These are phyloP conservation scores for Serranus cabrilla DNA, from an alignment of 2,797 vertebrate species.

Conservation along the genomic window DNA sequence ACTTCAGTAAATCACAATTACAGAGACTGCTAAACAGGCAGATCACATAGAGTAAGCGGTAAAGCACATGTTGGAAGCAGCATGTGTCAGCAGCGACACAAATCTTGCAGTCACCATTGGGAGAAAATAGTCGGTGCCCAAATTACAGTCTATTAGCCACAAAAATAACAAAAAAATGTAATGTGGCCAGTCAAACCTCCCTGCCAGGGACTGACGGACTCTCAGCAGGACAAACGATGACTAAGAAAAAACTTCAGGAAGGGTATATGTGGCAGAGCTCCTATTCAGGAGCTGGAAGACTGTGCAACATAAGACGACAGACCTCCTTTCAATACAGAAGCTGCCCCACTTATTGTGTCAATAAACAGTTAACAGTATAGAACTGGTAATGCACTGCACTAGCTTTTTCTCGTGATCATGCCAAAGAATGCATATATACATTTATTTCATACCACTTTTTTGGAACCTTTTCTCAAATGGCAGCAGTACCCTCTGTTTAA, in stretches of 20 bases:
- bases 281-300: not conserved
- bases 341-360: not conserved
- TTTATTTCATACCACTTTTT: not conserved
- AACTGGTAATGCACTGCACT: not conserved
- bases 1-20: not conserved
- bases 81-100: constrained; percentile 1
- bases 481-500: not conserved
- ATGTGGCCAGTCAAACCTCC: not conserved
- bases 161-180: not conserved
- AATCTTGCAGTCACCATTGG: not conserved
- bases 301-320: not conserved
- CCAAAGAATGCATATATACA: not conserved
- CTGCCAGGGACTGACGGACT: constrained; percentile 1
- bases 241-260: not conserved
- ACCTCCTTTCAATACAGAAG: not conserved
- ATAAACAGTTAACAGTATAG: not conserved
- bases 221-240: not conserved
- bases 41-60: not conserved
- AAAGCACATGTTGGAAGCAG: not conserved
- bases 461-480: not conserved
- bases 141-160: constrained; percentile 8
- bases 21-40: not conserved
- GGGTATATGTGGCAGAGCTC: constrained; percentile 3
- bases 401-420: not conserved
- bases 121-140: not conserved